phyloP scores from a whole-genome alignment of 2,888 invertebrate genomes.

The Oegoconia quadripuncta region DNA sequence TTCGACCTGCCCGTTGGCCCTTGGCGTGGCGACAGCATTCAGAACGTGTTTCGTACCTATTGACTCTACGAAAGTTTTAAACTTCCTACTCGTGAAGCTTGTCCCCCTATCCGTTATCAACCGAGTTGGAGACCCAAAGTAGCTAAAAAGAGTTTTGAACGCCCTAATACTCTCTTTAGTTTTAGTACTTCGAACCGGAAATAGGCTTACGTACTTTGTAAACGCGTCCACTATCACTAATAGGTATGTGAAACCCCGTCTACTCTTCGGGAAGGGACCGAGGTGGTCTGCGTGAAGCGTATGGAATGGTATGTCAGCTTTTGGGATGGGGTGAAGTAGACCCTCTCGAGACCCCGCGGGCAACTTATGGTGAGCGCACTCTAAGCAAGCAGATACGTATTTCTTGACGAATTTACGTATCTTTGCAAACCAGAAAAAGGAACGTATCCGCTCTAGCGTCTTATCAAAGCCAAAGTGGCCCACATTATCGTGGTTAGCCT shows the following conservation, averaged over 20 bases:
- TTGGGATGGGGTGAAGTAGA: background rate
- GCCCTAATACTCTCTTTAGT: conserved; percentile 1
- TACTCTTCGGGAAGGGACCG: background rate
- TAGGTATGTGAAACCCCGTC: background rate
- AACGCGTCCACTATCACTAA: conserved; percentile 16
- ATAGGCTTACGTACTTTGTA: conserved; percentile 16
- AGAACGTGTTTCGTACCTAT: conserved; percentile 5
- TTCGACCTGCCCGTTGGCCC: conserved; percentile 2
- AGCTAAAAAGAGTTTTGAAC: background rate
- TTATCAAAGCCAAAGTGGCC: conserved; percentile 17
- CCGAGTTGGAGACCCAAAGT: conserved; percentile 3
- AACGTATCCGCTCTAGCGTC: conserved; percentile 17
- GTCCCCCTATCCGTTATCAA: conserved; percentile 6
- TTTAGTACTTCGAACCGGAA: conserved; percentile 14
- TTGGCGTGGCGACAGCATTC: conserved; percentile 1
- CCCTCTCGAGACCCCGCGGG: background rate
- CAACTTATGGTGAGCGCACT: conserved; percentile 8
- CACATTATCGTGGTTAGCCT: conserved; percentile 13
- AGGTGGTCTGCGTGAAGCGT: conserved; percentile 22
- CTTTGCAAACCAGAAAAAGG: conserved; percentile 23
- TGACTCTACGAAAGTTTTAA: background rate
- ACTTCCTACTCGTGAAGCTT: conserved; percentile 3
- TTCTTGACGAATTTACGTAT: conserved; percentile 22
- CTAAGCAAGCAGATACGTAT: conserved; percentile 19
- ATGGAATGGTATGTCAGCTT: conserved; percentile 12